A percentile compares a stretch with the other conserved stretches of the same genome.
Conservation (phyloP, 1,140 invertebrate genomes). For the Drusus annulatus region DNA sequence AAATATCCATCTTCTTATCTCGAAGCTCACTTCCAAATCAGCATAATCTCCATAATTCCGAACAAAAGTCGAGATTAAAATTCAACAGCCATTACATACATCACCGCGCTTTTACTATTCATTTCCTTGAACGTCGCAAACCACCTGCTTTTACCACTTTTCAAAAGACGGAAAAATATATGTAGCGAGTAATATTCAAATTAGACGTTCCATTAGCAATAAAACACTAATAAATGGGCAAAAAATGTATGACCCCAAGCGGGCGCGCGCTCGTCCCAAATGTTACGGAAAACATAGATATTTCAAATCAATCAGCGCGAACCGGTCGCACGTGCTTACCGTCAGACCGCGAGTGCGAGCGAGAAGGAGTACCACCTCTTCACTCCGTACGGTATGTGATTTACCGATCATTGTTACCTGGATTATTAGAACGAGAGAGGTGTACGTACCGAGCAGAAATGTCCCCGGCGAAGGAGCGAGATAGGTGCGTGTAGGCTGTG, state of each 20-base stretch:
- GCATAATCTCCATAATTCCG: constrained; percentile 14
- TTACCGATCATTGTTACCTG: constrained; percentile 49
- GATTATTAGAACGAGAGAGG: constrained; percentile 38
- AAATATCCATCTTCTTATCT: not conserved
- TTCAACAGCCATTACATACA: constrained; percentile 21
- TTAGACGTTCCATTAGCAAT: constrained; percentile 45
- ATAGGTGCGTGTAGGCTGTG: constrained; percentile 32
- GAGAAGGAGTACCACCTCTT: constrained; percentile 24
- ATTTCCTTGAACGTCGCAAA: not conserved
- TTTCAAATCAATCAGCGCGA: constrained; percentile 46
- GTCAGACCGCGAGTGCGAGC: not conserved
- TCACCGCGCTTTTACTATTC: constrained; percentile 17
- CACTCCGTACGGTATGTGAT: constrained; percentile 45
- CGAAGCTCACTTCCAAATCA: constrained; percentile 2
- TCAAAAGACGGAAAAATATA: constrained; percentile 21
- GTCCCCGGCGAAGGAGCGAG: not conserved
- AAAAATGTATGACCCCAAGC: constrained; percentile 41
- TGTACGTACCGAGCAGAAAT: not conserved
- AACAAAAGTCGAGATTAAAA: not conserved
- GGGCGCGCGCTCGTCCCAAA: constrained; percentile 43
- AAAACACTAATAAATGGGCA: constrained; percentile 48
- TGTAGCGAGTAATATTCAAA: constrained; percentile 41
- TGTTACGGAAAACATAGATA: constrained; percentile 47
- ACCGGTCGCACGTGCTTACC: constrained; percentile 46
- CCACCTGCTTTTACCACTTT: constrained; percentile 38